Conservation (phyloP, 2,797 vertebrate species). For the Rousettus madagascariensis region DNA sequence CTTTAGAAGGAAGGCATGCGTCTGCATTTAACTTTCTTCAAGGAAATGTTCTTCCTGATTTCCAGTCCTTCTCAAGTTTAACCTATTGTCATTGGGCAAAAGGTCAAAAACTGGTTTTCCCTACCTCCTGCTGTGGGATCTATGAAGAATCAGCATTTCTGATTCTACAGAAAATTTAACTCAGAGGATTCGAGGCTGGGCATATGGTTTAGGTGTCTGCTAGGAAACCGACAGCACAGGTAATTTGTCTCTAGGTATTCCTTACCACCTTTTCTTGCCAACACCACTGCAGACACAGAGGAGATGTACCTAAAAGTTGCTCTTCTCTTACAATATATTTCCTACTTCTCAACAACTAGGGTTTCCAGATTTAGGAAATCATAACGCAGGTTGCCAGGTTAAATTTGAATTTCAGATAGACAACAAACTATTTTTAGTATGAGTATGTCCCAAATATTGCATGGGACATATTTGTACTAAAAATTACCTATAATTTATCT, state of each 20-base stretch:
- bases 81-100: not conserved
- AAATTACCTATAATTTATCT: not conserved
- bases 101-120: not conserved
- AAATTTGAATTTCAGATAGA: conserved; percentile 1
- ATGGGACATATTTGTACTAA: not conserved
- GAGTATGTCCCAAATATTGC: not conserved
- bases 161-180: not conserved
- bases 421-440: not conserved
- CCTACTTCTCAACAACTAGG: not conserved
- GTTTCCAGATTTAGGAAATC: not conserved
- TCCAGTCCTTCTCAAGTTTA: not conserved
- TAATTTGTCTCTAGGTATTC: not conserved
- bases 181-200: no score
- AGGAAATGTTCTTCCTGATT: not conserved
- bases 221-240: not conserved
- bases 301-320: not conserved
- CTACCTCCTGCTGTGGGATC: not conserved
- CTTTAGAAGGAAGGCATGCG: not conserved
- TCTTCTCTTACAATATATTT: not conserved
- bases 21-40: not conserved
- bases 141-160: not conserved
- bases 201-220: not conserved
- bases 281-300: not conserved
- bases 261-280: not conserved
- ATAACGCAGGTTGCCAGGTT: not conserved